These are phyloP conservation scores for Polypedilum pembai DNA, from an alignment of 1,140 invertebrate species.

Conservation along the genomic window DNA sequence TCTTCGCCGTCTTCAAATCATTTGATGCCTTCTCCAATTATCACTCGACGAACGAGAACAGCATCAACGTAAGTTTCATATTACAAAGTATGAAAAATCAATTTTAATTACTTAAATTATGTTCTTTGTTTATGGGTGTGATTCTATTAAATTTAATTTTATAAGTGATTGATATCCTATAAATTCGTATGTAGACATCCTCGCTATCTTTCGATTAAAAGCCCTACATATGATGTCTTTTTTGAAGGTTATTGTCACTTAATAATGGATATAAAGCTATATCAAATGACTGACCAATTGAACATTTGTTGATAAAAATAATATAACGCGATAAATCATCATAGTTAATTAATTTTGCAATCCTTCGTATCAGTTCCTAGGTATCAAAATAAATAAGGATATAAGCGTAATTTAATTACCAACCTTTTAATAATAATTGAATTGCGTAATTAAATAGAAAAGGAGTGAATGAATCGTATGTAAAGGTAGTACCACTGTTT, in stretches of 20 bases:
- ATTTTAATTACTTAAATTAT: not conserved
- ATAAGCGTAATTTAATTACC: no score
- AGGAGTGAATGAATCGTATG: no score
- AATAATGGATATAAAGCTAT: not conserved
- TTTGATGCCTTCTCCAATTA: constrained; percentile 44
- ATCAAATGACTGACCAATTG: no score
- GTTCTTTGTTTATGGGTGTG: not conserved
- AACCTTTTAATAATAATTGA: no score
- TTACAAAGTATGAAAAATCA: constrained; percentile 27
- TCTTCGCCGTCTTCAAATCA: not conserved
- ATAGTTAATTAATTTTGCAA: no score
- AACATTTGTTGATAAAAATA: no score
- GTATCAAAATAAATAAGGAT: no score
- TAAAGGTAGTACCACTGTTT: no score
- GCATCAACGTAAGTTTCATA: constrained; percentile 61
- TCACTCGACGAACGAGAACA: constrained; percentile 66
- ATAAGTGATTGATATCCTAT: not conserved
- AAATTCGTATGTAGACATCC: not conserved
- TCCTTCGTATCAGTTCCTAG: no score
- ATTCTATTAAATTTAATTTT: not conserved
- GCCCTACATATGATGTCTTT: not conserved
- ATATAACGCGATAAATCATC: no score
- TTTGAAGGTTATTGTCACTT: constrained; percentile 27
- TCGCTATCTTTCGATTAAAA: not conserved
- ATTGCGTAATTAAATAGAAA: no score